Evolutionary conservation across 2,797 vertebrate species (phyloP).

Genomic region (Ceryle rudis): DNA sequence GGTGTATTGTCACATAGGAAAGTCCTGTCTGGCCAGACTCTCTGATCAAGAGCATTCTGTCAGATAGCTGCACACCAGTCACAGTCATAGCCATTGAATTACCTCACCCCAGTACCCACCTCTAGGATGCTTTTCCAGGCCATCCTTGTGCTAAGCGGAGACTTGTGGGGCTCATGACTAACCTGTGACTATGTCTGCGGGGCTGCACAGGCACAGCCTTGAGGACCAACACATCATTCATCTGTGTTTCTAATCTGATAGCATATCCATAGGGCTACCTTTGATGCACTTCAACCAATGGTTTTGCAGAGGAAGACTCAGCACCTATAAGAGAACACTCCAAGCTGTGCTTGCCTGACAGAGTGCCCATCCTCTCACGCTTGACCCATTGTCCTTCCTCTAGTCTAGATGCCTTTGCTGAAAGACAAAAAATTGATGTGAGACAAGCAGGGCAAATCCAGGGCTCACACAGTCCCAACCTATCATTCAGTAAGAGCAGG

Average conservation of each 20-base stretch:
- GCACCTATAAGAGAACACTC: rapidly evolving
- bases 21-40: not conserved
- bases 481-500: not conserved
- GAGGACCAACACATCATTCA: not conserved
- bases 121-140: not conserved
- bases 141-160: not conserved
- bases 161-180: not conserved
- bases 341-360: not conserved
- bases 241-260: not conserved
- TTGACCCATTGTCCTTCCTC: not conserved
- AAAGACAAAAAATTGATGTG: not conserved
- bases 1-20: not conserved
- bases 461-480: not conserved
- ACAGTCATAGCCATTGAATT: not conserved
- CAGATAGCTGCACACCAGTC: no score
- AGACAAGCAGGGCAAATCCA: not conserved
- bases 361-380: not conserved
- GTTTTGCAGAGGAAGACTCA: not conserved
- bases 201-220: not conserved
- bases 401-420: not conserved
- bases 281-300: rapidly evolving
- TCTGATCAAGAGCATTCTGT: not conserved
- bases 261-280: not conserved
- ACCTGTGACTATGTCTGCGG: not conserved
- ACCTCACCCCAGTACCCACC: not conserved